phyloP scores from a whole-genome alignment of 1,140 invertebrate genomes.

The Odontomachus brunneus region DNA sequence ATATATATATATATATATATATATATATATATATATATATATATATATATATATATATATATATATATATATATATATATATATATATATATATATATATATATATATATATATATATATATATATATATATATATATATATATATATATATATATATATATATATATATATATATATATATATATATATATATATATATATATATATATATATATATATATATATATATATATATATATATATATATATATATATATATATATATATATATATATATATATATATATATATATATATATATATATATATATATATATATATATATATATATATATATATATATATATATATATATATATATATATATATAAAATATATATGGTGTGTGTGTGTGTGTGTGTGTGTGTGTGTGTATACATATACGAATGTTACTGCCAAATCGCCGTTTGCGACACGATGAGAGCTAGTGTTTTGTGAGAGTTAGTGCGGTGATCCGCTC shows the following conservation, averaged over 20 bases:
- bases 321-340: no score
- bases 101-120: no score
- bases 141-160: constrained; percentile 26
- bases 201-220: no score
- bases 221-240: constrained; percentile 37
- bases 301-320: no score
- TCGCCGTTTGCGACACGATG: constrained; percentile 63
- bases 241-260: constrained; percentile 14
- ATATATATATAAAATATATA: constrained; percentile 36
- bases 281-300: no score
- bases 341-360: constrained; percentile 3
- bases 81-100: no score
- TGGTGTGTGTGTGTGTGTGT: no score
- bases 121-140: constrained; percentile 30
- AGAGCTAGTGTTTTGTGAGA: constrained; percentile 35
- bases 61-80: no score
- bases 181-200: no score
- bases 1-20: constrained; percentile 37
- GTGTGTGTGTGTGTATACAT: background rate
- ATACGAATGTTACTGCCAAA: constrained; percentile 75
- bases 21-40: constrained; percentile 14
- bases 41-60: constrained; percentile 25
- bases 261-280: constrained; percentile 25
- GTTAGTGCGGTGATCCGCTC: constrained; percentile 10
- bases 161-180: constrained; percentile 3